Base-by-base conservation (phyloP, 2,113 vertebrate genomes). In the Leptobrachium leishanense region DNA sequence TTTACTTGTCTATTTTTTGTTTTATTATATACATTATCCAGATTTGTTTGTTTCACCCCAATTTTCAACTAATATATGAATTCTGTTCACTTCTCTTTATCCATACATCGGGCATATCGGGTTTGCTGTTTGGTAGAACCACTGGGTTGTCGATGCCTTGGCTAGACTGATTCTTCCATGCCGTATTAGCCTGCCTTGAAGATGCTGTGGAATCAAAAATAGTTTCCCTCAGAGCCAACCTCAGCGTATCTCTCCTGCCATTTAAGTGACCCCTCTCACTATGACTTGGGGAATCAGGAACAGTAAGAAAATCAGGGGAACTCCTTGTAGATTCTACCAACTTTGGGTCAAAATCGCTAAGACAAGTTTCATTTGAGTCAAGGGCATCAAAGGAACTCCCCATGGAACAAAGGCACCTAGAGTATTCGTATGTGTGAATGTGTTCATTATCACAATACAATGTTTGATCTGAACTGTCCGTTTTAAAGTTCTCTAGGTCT, bases 21-120 rank as follows among this genome's bases (percentile, higher is more conserved):
- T 50, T 50, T 50, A 1, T 50, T 50, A 50, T 50, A 50, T 50
- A 8, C 8, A 8, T 50, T 50, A 50, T 50, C 46, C 46, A 50
- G 4, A 50, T 8, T 31, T 9, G 3, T 65, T 39, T 5, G 13
- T 2, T 10, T 59, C 13, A 15, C 13, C 55, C 11, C 13, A 1
- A 54, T 71, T 65, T 74, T 89, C 82, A 92, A 76, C 90, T 96
- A 43, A 74, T 44, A 12, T 68, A 74, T 0, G 96, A 94, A 13
- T 89, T 92, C 76, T 94, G 91, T 77, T 89, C 88, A 1, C 91
- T 95, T 84, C 97, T 92, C 85, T 95, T 98, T 82, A 99, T 95
- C 98, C 98, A 99, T 7, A 99, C 95, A 1, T 99, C 96, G 0
- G 98, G 98, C 86, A 98, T 88, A 83, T 96, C 96, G 40, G 97